Base-by-base conservation (phyloP, 2,113 vertebrate species). In the Siniperca knerii region DNA sequence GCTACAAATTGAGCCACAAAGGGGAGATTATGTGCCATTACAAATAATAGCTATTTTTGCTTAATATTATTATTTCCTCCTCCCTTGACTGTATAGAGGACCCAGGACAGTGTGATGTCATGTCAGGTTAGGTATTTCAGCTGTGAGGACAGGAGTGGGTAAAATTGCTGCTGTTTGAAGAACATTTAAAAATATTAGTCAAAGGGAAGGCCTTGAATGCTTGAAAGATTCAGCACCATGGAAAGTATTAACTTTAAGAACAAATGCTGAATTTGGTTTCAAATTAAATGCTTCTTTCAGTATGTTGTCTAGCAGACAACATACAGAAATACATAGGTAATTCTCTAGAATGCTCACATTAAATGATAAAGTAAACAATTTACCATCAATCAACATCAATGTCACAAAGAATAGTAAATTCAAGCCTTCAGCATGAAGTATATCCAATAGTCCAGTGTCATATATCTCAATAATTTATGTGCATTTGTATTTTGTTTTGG, bases 341-440 rank as follows among this genome's bases (percentile, higher is more conserved):
- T 54, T 61, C 35, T 73, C 61, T 23, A 35, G 25, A n/a, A 71
- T 3, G 25, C 4, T 18, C 12, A 50, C 10, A 57, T 42, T 35
- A 61, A 68, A 80, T 66, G 21, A 65, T 25, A 13, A 21, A 33
- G 60, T 42, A 57, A 81, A 84, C 11, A 76, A 58, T 29, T 29
- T 29, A 29, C 29, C 29, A 29, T 29, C 29, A 29, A 29, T 29
- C 29, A 29, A 29, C 4, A 29, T 61, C 8, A 52, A 10, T 60
- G 25, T 37, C 33, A 73, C 2, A 67, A 46, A 46, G 2, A 65
- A 55, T 11, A 55, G 25, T 29, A n/a, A 37, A 70, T 40, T 57
- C 4, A 62, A 33, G 40, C 40, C 21, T 44, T 44, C 9, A 58
- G 40, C 21, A 33, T 50, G 37, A 57, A 9, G 18, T 25, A 11